Base-by-base conservation (phyloP, 2,797 vertebrate genomes). In the Tokudaia muenninki region DNA sequence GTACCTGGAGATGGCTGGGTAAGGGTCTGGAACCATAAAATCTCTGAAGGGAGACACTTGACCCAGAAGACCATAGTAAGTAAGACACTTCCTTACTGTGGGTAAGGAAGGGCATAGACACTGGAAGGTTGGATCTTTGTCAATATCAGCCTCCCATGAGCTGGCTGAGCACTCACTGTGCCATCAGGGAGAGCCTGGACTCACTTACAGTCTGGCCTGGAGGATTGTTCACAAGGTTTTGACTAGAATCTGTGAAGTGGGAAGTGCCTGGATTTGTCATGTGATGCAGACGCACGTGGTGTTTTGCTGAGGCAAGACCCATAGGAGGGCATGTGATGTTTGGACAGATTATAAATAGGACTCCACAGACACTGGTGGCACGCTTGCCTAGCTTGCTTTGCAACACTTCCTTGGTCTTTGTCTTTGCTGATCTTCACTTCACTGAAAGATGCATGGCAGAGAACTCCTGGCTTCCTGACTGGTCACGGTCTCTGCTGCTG, bases 111-210 rank as follows among this genome's bases (percentile, higher is more conserved):
- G 34, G 2, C 19, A 26, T 41, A 82, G n/a, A 59, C 12, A 26
- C 5, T 14, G 1, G n/a, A 26, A 82, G 55, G n/a, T 24, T 59
- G 34, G 14, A 37, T 37, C 79, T 12, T 16, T 57, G 52, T 37
- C 6, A 34, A 24, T 55, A 57, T 24, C 34, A 14, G 79, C 21
- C 52, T 59, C 5, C 10, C 0, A 1, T 1, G 1, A 1, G 17
- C 3, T 82, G 41, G 29, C 67, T 52, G 29, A 16, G 37, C 29
- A 31, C 72, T 21, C 41, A 31, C 70, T 19, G 47, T 6, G n/a
- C 87, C 90, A 12, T 70, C 82, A 94, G 92, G 26, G n/a, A 86
- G 87, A 74, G n/a, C 63, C 50, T 79, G 41, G 50, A 70, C 67
- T 82, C 52, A 12, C 89, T 55, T 5, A 90, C 37, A 41, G 29